Conservation (phyloP, 35 echinoderm and acorn worm species). For the Nesometra sesokonis region DNA sequence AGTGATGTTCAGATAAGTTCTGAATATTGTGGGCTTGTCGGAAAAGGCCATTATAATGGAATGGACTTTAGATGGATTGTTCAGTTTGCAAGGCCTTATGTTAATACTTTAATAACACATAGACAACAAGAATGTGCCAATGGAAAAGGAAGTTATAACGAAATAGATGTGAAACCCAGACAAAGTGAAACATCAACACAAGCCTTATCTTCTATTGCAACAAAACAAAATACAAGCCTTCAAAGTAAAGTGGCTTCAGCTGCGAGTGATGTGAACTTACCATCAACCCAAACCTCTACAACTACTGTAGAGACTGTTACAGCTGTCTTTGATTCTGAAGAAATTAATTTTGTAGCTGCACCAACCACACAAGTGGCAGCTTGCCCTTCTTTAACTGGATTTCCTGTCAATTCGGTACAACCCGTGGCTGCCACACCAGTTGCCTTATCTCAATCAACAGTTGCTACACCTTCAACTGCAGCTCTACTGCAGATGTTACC, state of each 20-base stretch:
- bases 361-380: not conserved
- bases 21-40: not conserved
- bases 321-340: not conserved
- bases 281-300: not conserved
- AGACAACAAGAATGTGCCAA: not conserved
- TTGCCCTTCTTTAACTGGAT: not conserved
- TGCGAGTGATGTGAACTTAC: not conserved
- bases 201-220: not conserved
- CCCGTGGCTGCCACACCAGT: not conserved
- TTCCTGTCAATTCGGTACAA: not conserved
- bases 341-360: not conserved
- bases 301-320: not conserved
- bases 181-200: not conserved
- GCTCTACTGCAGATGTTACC: not conserved
- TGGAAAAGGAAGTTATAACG: not conserved
- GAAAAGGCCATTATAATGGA: not conserved
- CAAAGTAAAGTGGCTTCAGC: not conserved
- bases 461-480: not conserved
- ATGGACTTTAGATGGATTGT: not conserved
- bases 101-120: not conserved
- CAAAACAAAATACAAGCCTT: not conserved
- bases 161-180: not conserved
- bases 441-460: not conserved
- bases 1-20: not conserved
- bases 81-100: not conserved